These are phyloP conservation scores for Mungos mungo DNA, from an alignment of 2,113 vertebrate genomes.

Conservation along the genomic window DNA sequence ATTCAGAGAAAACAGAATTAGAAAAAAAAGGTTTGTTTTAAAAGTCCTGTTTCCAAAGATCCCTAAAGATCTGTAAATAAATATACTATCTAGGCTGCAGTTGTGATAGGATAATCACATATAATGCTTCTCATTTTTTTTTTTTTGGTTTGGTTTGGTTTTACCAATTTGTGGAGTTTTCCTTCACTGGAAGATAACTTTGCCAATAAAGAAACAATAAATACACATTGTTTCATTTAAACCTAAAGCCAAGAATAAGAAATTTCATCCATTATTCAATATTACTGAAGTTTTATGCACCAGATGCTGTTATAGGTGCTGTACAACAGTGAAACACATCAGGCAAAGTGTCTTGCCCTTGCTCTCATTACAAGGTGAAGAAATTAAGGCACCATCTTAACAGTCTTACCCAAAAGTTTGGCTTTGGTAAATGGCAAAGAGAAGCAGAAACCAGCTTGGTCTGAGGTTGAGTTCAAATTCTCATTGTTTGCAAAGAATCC, in stretches of 20 bases:
- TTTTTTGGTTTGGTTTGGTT: background rate
- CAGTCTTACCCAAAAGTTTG: background rate
- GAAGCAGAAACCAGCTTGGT: background rate
- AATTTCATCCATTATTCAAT: background rate
- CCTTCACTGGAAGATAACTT: background rate
- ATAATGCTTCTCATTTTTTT: background rate
- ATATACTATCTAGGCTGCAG: background rate
- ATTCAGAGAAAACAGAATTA: background rate
- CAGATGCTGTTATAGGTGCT: background rate
- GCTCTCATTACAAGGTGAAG: background rate
- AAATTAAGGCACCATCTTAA: background rate
- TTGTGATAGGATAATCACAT: background rate
- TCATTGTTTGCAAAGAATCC: background rate
- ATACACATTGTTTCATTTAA: background rate
- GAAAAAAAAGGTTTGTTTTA: background rate
- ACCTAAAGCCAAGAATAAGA: background rate
- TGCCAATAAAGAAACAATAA: background rate
- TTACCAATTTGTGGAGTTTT: background rate
- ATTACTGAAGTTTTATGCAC: background rate
- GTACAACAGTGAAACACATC: background rate
- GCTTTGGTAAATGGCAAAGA: background rate
- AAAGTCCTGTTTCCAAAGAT: background rate
- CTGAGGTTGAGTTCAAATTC: background rate
- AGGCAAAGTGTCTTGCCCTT: background rate
- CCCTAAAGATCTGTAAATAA: background rate